A percentile compares a stretch with the other conserved stretches of the same genome.
These are phyloP conservation scores for Pelosia muscerda DNA, from an alignment of 2,888 invertebrate genomes.

Conservation along the genomic window DNA sequence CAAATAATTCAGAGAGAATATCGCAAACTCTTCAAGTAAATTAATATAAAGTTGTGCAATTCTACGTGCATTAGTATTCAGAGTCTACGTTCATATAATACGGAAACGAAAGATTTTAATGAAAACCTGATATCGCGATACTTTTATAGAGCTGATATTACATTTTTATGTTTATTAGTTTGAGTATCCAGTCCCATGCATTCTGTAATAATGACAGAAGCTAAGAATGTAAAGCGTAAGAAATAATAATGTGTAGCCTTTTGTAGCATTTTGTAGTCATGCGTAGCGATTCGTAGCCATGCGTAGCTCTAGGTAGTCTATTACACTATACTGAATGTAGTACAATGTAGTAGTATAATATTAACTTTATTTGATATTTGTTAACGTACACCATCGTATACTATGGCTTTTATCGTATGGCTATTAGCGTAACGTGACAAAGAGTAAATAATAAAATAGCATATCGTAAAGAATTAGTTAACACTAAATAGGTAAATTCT, in stretches of 20 bases:
- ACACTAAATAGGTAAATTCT: too few relatives aligned
- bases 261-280: not conserved
- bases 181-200: not conserved
- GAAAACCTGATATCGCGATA: conserved; percentile 70
- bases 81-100: conserved; percentile 78
- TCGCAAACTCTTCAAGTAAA: conserved; percentile 80
- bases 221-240: not conserved
- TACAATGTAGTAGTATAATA: too few relatives aligned
- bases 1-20: conserved; percentile 78
- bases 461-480: too few relatives aligned
- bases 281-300: not conserved
- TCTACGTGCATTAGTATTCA: conserved; percentile 81
- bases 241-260: not conserved
- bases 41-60: conserved; percentile 85
- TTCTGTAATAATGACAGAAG: too few relatives aligned
- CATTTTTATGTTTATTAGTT: conserved; percentile 13
- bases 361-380: too few relatives aligned
- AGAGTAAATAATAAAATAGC: too few relatives aligned
- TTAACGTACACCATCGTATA: too few relatives aligned
- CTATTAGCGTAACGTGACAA: too few relatives aligned
- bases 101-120: conserved; percentile 84
- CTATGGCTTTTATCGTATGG: too few relatives aligned
- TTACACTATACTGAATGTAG: too few relatives aligned
- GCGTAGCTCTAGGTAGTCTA: not conserved
- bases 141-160: conserved; percentile 59